Conservation (phyloP, 2,797 vertebrate genomes). For the Orientallactaga sibirica region DNA sequence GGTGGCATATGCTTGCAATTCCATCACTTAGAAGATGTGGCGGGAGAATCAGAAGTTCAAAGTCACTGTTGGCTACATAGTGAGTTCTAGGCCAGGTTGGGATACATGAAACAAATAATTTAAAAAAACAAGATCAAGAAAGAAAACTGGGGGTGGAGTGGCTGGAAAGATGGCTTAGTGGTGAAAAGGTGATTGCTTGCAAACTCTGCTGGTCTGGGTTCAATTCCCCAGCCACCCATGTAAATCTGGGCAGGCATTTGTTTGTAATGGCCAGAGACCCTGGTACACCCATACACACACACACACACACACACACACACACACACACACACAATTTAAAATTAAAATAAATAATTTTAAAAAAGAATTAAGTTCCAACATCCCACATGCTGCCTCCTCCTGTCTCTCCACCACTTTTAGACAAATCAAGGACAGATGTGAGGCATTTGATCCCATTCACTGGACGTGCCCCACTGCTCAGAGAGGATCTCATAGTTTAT, state of each 20-base stretch:
- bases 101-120: neutral
- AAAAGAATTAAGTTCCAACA: neutral
- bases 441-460: neutral
- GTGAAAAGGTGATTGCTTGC: no score
- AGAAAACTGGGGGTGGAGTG: no score
- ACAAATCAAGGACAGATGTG: neutral
- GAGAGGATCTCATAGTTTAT: conserved; percentile 5
- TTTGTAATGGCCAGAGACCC: no score
- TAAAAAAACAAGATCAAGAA: neutral
- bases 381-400: neutral
- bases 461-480: neutral
- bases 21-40: neutral
- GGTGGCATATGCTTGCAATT: neutral
- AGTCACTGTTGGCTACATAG: neutral
- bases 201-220: no score
- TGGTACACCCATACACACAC: no score
- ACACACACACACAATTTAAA: no score
- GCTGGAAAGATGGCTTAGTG: no score
- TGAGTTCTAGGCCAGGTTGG: neutral
- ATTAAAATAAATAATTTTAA: no score
- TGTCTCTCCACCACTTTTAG: neutral
- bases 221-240: no score
- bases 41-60: neutral
- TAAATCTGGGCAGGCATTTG: no score
- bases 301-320: no score